A percentile compares a stretch with the other conserved stretches of the same genome.
Conservation (phyloP, 1,140 invertebrate genomes). For the Drosophila ficusphila region DNA sequence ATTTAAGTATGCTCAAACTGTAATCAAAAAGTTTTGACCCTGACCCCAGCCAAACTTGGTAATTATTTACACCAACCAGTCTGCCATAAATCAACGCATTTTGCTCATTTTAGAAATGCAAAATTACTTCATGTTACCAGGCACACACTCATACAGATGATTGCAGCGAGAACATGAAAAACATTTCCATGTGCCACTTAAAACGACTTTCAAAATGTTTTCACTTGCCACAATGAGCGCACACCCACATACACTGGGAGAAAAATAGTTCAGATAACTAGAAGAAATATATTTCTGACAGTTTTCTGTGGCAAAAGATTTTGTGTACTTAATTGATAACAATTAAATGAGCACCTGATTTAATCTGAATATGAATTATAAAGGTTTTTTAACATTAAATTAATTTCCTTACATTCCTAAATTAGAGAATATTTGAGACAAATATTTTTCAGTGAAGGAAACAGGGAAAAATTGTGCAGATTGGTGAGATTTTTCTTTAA, state of each 20-base stretch:
- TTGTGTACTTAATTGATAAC: too few relatives aligned
- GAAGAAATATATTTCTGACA: too few relatives aligned
- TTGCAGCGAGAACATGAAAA: conserved; percentile 41
- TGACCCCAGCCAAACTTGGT: conserved; percentile 29
- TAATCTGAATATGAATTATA: not conserved
- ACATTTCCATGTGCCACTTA: conserved; percentile 59
- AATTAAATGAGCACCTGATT: too few relatives aligned
- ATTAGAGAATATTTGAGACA: too few relatives aligned
- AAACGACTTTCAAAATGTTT: conserved; percentile 75
- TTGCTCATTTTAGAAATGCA: conserved; percentile 42
- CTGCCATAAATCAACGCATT: conserved; percentile 43
- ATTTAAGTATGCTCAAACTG: conserved; percentile 5
- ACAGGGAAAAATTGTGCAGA: too few relatives aligned
- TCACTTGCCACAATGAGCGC: conserved; percentile 61
- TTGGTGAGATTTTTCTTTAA: too few relatives aligned
- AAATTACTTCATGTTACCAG: conserved; percentile 24
- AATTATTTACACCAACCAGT: conserved; percentile 41
- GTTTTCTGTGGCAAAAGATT: too few relatives aligned
- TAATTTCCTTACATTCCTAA: too few relatives aligned
- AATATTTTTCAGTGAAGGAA: too few relatives aligned
- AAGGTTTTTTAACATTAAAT: too few relatives aligned
- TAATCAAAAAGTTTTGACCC: conserved; percentile 30
- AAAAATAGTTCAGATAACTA: not conserved
- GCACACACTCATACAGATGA: conserved; percentile 12
- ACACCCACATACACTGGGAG: conserved; percentile 38